A percentile compares a stretch with the other conserved stretches of the same genome.
Evolutionary conservation across 1,140 invertebrate genomes (phyloP).

Genomic region (Drosophila kikkawai): DNA sequence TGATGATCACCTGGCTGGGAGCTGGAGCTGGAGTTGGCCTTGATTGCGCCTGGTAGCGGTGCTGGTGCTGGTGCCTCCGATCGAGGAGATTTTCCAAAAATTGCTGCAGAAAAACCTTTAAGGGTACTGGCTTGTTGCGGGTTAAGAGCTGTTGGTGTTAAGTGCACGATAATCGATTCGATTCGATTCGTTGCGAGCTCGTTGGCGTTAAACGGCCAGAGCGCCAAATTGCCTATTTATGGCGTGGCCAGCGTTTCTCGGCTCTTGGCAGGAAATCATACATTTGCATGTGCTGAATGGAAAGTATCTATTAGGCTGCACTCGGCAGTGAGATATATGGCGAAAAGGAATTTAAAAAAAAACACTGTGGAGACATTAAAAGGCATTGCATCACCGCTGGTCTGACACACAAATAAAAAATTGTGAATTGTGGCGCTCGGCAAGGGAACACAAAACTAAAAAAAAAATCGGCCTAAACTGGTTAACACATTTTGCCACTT

Average conservation of each 20-base stretch:
- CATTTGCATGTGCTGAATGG: slow-evolving; percentile 68
- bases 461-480: slow-evolving; percentile 40
- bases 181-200: slow-evolving; percentile 54
- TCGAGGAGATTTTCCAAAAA: slow-evolving; percentile 73
- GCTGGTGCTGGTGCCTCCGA: slow-evolving; percentile 49
- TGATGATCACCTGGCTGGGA: slow-evolving; percentile 31
- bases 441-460: slow-evolving; percentile 19
- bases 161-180: slow-evolving; percentile 82
- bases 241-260: slow-evolving; percentile 43
- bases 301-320: slow-evolving; percentile 60
- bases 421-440: slow-evolving; percentile 25
- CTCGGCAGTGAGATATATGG: slow-evolving; percentile 12
- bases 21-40: slow-evolving; percentile 62
- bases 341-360: slow-evolving; percentile 17
- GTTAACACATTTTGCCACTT: slow-evolving; percentile 60
- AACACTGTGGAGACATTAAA: slow-evolving; percentile 38
- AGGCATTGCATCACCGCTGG: slow-evolving; percentile 51
- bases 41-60: slow-evolving; percentile 56
- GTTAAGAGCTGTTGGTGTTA: slow-evolving; percentile 81
- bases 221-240: slow-evolving; percentile 76
- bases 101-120: slow-evolving; percentile 72
- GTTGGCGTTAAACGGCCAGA: slow-evolving; percentile 76
- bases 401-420: slow-evolving; percentile 20
- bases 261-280: slow-evolving; percentile 65
- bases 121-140: slow-evolving; percentile 60